Conservation (phyloP, 1,140 invertebrate genomes). For the Amphibalanus amphitrite region DNA sequence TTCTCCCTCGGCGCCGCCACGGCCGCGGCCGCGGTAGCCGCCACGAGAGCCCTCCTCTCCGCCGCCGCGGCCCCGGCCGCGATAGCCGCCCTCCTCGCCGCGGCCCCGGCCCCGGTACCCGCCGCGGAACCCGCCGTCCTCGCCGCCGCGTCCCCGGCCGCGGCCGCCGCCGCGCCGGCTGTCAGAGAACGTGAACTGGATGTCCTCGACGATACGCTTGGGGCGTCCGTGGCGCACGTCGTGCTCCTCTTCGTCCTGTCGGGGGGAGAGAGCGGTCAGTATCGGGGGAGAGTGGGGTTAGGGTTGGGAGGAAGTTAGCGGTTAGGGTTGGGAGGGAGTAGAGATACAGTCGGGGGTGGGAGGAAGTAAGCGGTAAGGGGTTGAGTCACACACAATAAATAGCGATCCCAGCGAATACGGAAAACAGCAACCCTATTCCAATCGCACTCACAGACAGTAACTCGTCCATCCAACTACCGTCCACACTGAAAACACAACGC, state of each 20-base stretch:
- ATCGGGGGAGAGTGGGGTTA: too few relatives aligned
- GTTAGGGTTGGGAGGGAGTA: too few relatives aligned
- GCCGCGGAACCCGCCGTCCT: conserved; percentile 31
- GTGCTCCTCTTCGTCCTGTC: conserved; percentile 20
- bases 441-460: too few relatives aligned
- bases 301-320: too few relatives aligned
- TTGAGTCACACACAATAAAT: too few relatives aligned
- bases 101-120: conserved; percentile 23
- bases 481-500: too few relatives aligned
- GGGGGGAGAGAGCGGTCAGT: too few relatives aligned
- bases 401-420: too few relatives aligned
- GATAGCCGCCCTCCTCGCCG: conserved; percentile 24
- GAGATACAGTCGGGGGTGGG: too few relatives aligned
- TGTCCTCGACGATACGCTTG: conserved; percentile 73
- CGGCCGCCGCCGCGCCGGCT: conserved; percentile 38
- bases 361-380: too few relatives aligned
- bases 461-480: too few relatives aligned
- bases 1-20: conserved; percentile 24
- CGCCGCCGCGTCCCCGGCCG: conserved; percentile 32
- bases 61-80: conserved; percentile 36
- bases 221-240: conserved; percentile 72
- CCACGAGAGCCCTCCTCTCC: conserved; percentile 30
- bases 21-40: conserved; percentile 23
- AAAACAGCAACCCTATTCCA: too few relatives aligned
- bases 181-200: conserved; percentile 66